phyloP scores from a whole-genome alignment of 2,113 vertebrate genomes.

The Fregata magnificens region DNA sequence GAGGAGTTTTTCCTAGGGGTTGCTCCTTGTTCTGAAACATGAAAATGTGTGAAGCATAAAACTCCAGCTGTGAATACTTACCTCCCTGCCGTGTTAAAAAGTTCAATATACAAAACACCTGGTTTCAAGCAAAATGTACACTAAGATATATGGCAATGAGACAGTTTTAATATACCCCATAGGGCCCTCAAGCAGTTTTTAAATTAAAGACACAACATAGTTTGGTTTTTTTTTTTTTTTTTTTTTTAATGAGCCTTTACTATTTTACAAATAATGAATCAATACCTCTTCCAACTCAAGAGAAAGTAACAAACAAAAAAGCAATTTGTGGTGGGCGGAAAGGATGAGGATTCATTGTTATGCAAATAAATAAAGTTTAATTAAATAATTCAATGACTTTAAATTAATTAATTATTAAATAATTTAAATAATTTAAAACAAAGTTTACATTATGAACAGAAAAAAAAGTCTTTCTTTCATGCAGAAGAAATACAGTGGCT shows the following conservation, averaged over 20 bases:
- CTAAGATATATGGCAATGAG: constrained; percentile 80
- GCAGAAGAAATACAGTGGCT: background rate
- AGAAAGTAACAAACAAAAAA: constrained; percentile 34
- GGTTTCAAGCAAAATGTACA: constrained; percentile 81
- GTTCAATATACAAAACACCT: constrained; percentile 86
- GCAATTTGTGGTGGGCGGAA: background rate
- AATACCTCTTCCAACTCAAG: constrained; percentile 38
- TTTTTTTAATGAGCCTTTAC: constrained; percentile 42
- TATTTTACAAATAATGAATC: constrained; percentile 69
- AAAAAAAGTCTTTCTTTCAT: constrained; percentile 14
- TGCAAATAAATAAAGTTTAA: too few species aligned
- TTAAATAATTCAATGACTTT: too few species aligned
- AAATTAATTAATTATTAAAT: too few species aligned
- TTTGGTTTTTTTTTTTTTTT: background rate
- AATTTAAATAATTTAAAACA: too few species aligned
- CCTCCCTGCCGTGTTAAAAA: constrained; percentile 83
- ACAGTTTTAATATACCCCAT: constrained; percentile 84
- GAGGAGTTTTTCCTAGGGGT: constrained; percentile 67
- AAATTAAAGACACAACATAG: constrained; percentile 78
- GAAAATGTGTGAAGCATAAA: constrained; percentile 87
- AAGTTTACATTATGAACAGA: background rate
- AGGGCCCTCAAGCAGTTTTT: constrained; percentile 75
- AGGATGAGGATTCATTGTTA: background rate
- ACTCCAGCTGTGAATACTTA: constrained; percentile 87
- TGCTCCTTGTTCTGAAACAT: constrained; percentile 81